phyloP scores from a whole-genome alignment of 2,797 vertebrate genomes.

The Cyprinodon diabolis region DNA sequence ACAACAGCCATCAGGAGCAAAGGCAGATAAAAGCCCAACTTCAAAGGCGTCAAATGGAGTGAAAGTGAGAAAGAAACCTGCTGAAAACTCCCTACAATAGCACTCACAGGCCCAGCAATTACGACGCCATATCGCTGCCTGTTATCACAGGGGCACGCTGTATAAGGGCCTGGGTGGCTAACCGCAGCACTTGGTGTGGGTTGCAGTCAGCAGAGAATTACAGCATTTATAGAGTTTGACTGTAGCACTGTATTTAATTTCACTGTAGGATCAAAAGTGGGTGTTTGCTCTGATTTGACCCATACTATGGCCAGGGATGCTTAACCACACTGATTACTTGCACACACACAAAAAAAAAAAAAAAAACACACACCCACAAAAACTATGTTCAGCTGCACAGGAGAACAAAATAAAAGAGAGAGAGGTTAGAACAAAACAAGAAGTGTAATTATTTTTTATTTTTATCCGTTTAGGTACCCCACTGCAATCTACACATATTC shows the following conservation, averaged over 20 bases:
- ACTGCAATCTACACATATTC: constrained; percentile 73
- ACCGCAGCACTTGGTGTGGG: constrained; percentile 73
- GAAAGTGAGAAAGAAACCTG: constrained; percentile 79
- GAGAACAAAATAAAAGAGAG: constrained; percentile 76
- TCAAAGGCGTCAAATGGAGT: constrained; percentile 81
- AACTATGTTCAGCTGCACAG: constrained; percentile 65
- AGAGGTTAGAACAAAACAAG: constrained; percentile 80
- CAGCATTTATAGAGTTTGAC: constrained; percentile 55
- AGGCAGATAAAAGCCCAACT: constrained; percentile 80
- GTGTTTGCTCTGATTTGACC: constrained; percentile 74
- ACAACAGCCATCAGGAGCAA: constrained; percentile 83
- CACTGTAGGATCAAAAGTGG: constrained; percentile 77
- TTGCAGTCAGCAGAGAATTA: constrained; percentile 68
- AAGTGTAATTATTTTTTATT: constrained; percentile 78
- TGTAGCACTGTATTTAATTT: constrained; percentile 72
- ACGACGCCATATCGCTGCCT: constrained; percentile 66
- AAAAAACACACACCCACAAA: constrained; percentile 35
- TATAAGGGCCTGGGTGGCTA: constrained; percentile 62
- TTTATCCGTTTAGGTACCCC: constrained; percentile 80
- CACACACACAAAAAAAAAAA: constrained; percentile 22
- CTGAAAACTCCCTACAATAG: constrained; percentile 77
- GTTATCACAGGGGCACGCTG: constrained; percentile 60
- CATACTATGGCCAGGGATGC: constrained; percentile 66
- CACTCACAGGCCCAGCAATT: constrained; percentile 78
- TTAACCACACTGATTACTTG: constrained; percentile 69